Conservation (phyloP, 2,113 vertebrate genomes). For the Micronycteris hirsuta region DNA sequence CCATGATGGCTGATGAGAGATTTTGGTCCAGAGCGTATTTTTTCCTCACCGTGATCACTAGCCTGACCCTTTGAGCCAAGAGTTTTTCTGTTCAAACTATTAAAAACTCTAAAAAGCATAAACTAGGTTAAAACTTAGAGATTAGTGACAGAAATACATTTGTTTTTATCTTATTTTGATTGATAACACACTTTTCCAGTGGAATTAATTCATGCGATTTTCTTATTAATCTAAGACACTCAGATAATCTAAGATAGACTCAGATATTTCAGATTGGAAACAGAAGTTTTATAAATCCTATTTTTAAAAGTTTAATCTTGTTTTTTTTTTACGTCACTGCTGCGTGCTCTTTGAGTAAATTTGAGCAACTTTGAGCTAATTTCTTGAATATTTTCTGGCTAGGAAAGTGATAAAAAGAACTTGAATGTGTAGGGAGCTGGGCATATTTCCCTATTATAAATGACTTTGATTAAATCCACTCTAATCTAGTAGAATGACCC, state of each 20-base stretch:
- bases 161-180: background rate
- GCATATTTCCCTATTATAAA: background rate
- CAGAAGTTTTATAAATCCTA: background rate
- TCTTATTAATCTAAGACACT: conserved; percentile 14
- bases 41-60: background rate
- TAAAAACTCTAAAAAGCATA: background rate
- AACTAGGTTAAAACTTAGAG: background rate
- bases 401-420: background rate
- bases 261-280: background rate
- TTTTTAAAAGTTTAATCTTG: background rate
- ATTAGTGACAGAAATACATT: background rate
- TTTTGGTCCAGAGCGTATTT: background rate
- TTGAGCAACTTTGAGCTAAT: background rate
- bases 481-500: background rate
- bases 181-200: background rate
- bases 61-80: background rate
- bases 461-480: background rate
- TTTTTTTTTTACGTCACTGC: background rate
- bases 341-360: background rate
- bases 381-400: background rate
- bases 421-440: background rate
- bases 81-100: background rate
- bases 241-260: no score
- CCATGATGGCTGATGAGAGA: background rate
- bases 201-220: background rate